Evolutionary conservation across 2,113 vertebrate genomes (phyloP), one percentile per base, ranked within the genome.

Genomic region (Mobula hypostoma): DNA sequence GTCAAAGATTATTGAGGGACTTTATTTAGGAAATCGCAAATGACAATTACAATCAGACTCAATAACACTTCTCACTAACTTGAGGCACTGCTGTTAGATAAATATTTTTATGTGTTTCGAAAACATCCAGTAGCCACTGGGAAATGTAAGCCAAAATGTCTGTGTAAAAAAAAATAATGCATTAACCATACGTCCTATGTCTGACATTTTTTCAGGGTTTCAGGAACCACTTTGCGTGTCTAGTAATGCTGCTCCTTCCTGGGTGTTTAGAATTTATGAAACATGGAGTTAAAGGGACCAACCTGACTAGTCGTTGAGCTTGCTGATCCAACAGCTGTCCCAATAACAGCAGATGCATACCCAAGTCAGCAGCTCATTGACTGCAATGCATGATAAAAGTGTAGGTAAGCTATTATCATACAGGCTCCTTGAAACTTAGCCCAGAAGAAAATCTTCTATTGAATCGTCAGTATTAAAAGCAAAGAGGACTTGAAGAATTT

Each of bases 381-480:
- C 91, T 93, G 90, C 27, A 40, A 74, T 93, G 68, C 91, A 93
- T 93, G 91, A 70, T 70, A n/a, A 74, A 74, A 88, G 85, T 48
- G 70, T 93, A 93, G 70, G 68, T 93, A 93, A 93, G 91, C 36
- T 36, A 93, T 74, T 32, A 74, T 70, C 91, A 93, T 95, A 94
- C 88, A 95, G 94, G 94, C 83, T 94, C 68, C 63, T 24, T 74
- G 40, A 74, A 93, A 48, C 8, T 74, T 40, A 56, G 24, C n/a
- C 36, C 91, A 93, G 91, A 66, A 63, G 61, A 70, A 74, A 74
- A 93, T 95, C 94, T 95, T 95, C 96, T 95, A 94, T 74, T 94
- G 94, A 96, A 95, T 96, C 95, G 96, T 97, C 97, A 98, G 96
- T 98, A 97, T 98, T 98, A 98, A 97, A 96, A 95, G 94, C 96